Base-by-base conservation (phyloP, 2,113 vertebrate species). In the Andinoacara biseriatus region DNA sequence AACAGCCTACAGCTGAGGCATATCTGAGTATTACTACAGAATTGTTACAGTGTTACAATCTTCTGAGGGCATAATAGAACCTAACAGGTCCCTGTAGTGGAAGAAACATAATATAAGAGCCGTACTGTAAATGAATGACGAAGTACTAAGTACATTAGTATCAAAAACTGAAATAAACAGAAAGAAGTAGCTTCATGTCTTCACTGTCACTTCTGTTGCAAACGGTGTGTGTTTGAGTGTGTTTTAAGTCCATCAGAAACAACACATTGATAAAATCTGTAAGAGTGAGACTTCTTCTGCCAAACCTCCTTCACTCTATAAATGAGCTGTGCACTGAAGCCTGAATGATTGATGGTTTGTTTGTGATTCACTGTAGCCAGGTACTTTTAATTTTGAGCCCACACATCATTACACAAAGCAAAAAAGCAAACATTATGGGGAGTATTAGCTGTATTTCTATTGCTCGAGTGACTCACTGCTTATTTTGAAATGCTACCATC, bases 401-500 rank as follows among this genome's bases (percentile, higher is more conserved):
- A 54, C 67, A 72, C 46, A 72, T 54, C 10, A n/a, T 26, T 20
- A n/a, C 46, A 31, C 46, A 31, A 54, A 72, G 46, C 26, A 31
- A 14, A 54, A 54, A 31, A 52, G 26, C 67, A 72, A 52, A 54
- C 10, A 33, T 72, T 52, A 72, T 72, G 10, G 67, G 46, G 52
- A n/a, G 46, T 54, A 72, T 72, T 33, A 72, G 26, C 31, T 72
- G 67, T 52, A 72, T 72, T 72, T n/a, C 52, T 26, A 72, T 52
- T 72, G 26, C 67, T 54, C 10, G 18, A 49, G 46, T 72, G 46
- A 72, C 46, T 72, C 67, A 54, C 67, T 46, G 20, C 15, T 52
- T 31, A 54, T 72, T 72, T 54, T 52, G 67, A 31, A 72, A 54
- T 31, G 46, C 13, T 72, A 72, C 65, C 26, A 31, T 31, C 46